Evolutionary conservation across 2,113 vertebrate species (phyloP).

Genomic region (Leuciscus idus): DNA sequence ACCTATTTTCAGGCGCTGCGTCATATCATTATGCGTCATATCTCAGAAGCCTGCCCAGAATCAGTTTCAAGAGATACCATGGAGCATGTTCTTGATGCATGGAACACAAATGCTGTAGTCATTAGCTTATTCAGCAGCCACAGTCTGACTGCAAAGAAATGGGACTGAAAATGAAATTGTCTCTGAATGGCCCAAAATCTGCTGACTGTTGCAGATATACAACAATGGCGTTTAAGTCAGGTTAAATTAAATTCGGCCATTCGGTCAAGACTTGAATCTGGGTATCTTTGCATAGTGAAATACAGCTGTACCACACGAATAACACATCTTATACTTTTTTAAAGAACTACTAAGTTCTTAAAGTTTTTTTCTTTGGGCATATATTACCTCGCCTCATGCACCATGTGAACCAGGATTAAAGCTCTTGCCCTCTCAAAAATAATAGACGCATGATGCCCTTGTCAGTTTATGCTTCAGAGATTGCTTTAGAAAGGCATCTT

Average conservation of each 20-base stretch:
- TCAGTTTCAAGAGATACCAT: not conserved
- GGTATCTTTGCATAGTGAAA: not conserved
- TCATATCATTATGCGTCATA: too few species aligned
- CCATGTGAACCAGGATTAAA: not conserved
- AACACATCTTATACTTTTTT: not conserved
- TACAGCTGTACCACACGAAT: not conserved
- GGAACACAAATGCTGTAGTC: not conserved
- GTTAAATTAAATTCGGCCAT: not conserved
- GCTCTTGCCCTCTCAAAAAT: not conserved
- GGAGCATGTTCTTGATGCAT: not conserved
- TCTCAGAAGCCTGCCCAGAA: not conserved
- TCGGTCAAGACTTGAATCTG: not conserved
- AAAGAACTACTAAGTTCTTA: not conserved
- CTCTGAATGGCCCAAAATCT: not conserved
- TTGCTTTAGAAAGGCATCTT: not conserved
- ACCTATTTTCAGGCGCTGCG: too few species aligned
- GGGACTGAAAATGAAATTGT: too few species aligned
- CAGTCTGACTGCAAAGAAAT: too few species aligned
- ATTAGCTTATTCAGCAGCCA: not conserved
- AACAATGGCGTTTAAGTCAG: not conserved
- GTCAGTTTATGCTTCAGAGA: not conserved
- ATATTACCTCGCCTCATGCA: not conserved
- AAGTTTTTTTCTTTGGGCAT: not conserved
- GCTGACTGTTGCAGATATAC: not conserved
- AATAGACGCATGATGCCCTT: not conserved